Percentiles rank a stretch among this genome's conserved stretches.
phyloP scores from a whole-genome alignment of 2,113 vertebrate genomes.

The Prochilodus magdalenae region DNA sequence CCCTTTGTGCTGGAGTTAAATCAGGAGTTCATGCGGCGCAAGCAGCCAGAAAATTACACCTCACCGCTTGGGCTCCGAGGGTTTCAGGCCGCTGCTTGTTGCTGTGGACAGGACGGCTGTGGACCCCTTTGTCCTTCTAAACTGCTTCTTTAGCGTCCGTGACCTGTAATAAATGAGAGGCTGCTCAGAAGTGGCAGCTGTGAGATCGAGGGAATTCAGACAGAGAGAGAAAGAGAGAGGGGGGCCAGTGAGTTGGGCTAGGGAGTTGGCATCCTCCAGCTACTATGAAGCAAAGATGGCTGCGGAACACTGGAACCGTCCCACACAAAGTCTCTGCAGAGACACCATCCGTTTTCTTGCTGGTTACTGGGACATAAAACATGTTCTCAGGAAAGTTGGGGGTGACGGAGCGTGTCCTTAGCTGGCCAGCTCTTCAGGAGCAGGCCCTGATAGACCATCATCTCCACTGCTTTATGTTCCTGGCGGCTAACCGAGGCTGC shows the following conservation, averaged over 20 bases:
- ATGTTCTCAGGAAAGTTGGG: not conserved
- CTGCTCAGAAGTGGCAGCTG: conserved; percentile 47
- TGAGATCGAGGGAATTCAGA: conserved; percentile 32
- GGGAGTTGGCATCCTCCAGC: not conserved
- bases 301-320: conserved; percentile 1
- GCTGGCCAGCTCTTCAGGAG: conserved; percentile 27
- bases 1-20: not conserved
- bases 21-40: not conserved
- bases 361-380: conserved; percentile 39
- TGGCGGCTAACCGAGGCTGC: conserved; percentile 23
- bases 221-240: conserved; percentile 4
- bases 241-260: not conserved
- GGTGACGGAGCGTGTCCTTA: conserved; percentile 45
- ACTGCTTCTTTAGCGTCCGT: conserved; percentile 36
- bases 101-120: not conserved
- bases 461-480: conserved; percentile 45
- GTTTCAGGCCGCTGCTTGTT: not conserved
- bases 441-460: conserved; percentile 31
- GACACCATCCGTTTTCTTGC: conserved; percentile 22
- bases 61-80: not conserved
- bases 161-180: conserved; percentile 56
- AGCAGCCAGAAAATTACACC: conserved; percentile 20
- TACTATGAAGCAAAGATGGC: not conserved
- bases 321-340: conserved; percentile 9
- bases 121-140: conserved; percentile 46